Evolutionary conservation across 1,140 invertebrate species (phyloP).

Genomic region (Solenopsis fugax): DNA sequence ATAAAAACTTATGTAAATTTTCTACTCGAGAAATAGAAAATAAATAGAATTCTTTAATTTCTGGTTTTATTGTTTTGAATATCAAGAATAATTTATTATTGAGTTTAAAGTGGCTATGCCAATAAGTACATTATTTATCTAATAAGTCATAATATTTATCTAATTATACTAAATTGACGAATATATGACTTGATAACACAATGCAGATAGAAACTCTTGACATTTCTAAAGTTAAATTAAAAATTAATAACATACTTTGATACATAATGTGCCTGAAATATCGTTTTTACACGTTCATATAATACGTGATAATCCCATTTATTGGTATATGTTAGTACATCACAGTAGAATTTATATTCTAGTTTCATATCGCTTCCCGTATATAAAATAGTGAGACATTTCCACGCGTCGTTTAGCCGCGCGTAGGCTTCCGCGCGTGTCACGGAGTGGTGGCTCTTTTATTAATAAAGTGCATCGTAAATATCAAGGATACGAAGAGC

Average conservation of each 20-base stretch:
- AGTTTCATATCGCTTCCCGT: background rate
- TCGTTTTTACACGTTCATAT: slow-evolving; percentile 26
- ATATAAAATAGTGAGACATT: slow-evolving; percentile 37
- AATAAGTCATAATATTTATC: background rate
- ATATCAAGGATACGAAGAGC: slow-evolving; percentile 47
- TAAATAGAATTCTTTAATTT: background rate
- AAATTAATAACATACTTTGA: background rate
- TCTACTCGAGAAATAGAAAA: background rate
- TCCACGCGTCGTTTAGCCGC: slow-evolving; percentile 53
- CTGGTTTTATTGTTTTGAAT: background rate
- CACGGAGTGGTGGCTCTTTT: slow-evolving; percentile 42
- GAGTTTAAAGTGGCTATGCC: background rate
- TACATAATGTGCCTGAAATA: background rate
- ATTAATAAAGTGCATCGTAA: slow-evolving; percentile 66
- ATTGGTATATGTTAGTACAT: slow-evolving; percentile 14
- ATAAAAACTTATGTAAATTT: background rate
- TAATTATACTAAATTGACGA: background rate
- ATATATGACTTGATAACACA: no score
- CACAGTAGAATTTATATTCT: background rate
- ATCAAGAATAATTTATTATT: background rate
- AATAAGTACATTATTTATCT: background rate
- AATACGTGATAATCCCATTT: slow-evolving; percentile 1
- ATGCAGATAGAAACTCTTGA: background rate
- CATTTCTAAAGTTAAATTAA: background rate
- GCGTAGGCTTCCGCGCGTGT: slow-evolving; percentile 13